phyloP scores from a whole-genome alignment of 2,113 vertebrate species.

The Poecile atricapillus region DNA sequence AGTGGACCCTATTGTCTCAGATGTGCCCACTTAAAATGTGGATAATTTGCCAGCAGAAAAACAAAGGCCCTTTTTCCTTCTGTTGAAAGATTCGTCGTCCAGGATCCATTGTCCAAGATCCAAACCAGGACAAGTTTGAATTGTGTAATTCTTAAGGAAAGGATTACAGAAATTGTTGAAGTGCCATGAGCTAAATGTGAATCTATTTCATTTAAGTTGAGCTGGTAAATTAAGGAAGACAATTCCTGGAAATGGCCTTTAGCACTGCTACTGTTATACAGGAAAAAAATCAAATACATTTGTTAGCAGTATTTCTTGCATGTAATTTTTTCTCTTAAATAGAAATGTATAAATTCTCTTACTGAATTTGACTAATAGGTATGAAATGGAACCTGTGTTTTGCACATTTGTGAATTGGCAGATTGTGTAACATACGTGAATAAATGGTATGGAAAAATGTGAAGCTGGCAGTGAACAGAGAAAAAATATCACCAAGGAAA shows the following conservation, averaged over 20 bases:
- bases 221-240: not conserved
- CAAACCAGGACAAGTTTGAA: not conserved
- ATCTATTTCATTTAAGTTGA: not conserved
- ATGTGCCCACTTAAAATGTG: not conserved
- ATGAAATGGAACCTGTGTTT: not conserved
- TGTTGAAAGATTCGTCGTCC: not conserved
- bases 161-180: not conserved
- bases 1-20: not conserved
- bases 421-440: not conserved
- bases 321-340: not conserved
- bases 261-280: not conserved
- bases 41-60: not conserved
- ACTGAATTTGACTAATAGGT: not conserved
- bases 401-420: not conserved
- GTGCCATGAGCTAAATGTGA: not conserved
- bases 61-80: not conserved
- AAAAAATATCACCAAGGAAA: not conserved
- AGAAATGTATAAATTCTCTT: not conserved
- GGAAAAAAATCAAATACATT: not conserved
- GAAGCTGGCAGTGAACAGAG: not conserved
- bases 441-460: not conserved
- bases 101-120: not conserved
- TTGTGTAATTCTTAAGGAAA: not conserved
- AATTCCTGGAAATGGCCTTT: not conserved
- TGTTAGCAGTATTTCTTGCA: not conserved